These are phyloP conservation scores for Diceros bicornis DNA, from an alignment of 2,797 vertebrate genomes.

Conservation along the genomic window DNA sequence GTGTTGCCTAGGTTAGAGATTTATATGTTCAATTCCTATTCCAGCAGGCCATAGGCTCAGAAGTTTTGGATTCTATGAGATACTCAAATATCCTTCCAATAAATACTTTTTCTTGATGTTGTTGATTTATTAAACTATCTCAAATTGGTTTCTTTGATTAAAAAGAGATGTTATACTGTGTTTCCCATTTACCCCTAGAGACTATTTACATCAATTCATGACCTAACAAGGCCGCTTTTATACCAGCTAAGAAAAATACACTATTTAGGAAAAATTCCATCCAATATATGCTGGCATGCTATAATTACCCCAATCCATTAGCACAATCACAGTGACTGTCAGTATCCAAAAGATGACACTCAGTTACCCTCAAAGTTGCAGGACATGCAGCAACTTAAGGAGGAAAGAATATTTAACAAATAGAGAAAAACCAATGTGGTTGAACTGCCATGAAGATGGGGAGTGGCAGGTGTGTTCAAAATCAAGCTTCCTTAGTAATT, in stretches of 20 bases:
- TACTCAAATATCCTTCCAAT: neutral
- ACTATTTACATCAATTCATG: neutral
- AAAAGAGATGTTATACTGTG: neutral
- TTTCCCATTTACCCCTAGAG: neutral
- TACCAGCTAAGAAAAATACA: neutral
- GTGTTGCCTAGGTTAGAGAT: neutral
- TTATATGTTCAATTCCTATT: neutral
- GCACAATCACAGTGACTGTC: neutral
- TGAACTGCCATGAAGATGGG: neutral
- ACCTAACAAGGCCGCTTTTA: neutral
- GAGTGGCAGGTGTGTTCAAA: neutral
- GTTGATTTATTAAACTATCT: conserved; percentile 6
- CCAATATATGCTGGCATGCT: neutral
- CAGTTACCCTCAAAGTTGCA: neutral
- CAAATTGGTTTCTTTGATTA: neutral
- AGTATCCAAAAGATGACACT: neutral
- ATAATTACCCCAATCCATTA: neutral
- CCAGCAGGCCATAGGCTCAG: neutral
- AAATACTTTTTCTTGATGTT: neutral
- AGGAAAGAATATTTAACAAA: neutral
- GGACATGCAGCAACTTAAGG: neutral
- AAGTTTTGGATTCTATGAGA: neutral
- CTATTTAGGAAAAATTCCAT: neutral
- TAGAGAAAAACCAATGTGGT: neutral
- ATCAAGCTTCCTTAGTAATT: neutral